phyloP scores from a whole-genome alignment of 2,888 invertebrate genomes.

The Drosophila mimetica region DNA sequence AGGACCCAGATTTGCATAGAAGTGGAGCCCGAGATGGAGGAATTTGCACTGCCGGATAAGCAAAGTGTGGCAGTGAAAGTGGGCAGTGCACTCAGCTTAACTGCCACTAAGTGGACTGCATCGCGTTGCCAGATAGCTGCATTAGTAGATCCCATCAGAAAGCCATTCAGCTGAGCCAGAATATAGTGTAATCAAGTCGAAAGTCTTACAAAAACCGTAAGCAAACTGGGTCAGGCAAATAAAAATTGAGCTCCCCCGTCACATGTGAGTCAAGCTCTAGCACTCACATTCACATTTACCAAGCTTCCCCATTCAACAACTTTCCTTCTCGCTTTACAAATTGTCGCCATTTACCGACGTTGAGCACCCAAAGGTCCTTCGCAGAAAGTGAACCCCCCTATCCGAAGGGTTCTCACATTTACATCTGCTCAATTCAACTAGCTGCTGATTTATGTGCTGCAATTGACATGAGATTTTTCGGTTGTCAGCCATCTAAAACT shows the following conservation, averaged over 20 bases:
- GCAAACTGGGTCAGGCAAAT: slow-evolving; percentile 73
- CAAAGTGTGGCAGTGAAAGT: slow-evolving; percentile 68
- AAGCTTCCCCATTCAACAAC: slow-evolving; percentile 31
- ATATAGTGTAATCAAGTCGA: slow-evolving; percentile 70
- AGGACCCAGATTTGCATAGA: slow-evolving; percentile 70
- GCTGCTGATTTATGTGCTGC: slow-evolving; percentile 65
- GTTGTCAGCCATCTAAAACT: slow-evolving; percentile 55
- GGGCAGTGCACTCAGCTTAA: slow-evolving; percentile 51
- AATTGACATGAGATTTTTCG: slow-evolving; percentile 72
- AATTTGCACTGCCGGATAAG: slow-evolving; percentile 52
- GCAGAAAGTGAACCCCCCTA: slow-evolving; percentile 22
- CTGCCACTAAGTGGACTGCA: slow-evolving; percentile 75
- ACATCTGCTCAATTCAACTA: slow-evolving; percentile 49
- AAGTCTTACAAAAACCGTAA: slow-evolving; percentile 22
- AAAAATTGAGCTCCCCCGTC: slow-evolving; percentile 28
- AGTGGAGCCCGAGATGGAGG: slow-evolving; percentile 21
- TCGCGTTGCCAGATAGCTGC: slow-evolving; percentile 73
- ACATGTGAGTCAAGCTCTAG: slow-evolving; percentile 54
- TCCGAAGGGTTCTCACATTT: slow-evolving; percentile 60
- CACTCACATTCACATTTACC: slow-evolving; percentile 64
- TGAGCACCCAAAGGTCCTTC: slow-evolving; percentile 39
- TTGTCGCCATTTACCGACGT: slow-evolving; percentile 72
- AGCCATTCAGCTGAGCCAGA: slow-evolving; percentile 68
- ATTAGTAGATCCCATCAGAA: slow-evolving; percentile 76
- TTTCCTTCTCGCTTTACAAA: slow-evolving; percentile 53